phyloP scores from a whole-genome alignment of 2,797 vertebrate genomes.

The Phaenicophaeus curvirostris region DNA sequence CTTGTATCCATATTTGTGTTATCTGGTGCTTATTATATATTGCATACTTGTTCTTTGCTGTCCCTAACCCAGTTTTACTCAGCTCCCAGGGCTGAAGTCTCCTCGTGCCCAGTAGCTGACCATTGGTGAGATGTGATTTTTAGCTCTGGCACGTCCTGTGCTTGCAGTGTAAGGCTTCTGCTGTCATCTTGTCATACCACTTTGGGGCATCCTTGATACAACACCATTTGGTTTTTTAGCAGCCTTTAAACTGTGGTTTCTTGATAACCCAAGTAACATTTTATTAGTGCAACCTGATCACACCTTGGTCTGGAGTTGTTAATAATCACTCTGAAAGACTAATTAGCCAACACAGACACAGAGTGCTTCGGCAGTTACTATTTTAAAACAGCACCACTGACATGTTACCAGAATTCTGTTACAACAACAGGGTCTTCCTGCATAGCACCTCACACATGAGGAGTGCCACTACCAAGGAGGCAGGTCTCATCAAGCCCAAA shows the following conservation, averaged over 20 bases:
- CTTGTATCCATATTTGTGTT: neutral
- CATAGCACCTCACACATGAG: accelerated
- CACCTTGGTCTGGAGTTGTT: neutral
- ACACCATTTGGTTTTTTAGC: accelerated
- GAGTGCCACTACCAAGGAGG: neutral
- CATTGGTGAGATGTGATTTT: neutral
- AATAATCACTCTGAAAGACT: neutral
- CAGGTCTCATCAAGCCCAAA: neutral
- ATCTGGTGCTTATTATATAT: accelerated
- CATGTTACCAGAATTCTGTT: neutral
- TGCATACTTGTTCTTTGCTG: neutral
- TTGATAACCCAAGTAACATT: neutral
- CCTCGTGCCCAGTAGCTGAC: neutral
- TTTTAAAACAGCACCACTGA: neutral
- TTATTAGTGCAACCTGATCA: neutral
- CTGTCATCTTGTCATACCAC: neutral
- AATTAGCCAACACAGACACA: neutral
- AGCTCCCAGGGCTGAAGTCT: neutral
- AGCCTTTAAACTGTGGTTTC: neutral
- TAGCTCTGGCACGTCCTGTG: neutral
- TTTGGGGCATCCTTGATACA: neutral
- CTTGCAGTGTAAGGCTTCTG: neutral
- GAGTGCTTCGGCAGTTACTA: neutral
- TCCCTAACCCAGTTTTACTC: neutral
- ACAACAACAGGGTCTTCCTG: neutral